Evolutionary conservation across 64 coral and sea anemone genomes (phyloP), one percentile per base, ranked within the genome.

Genomic region (Montipora sp.): DNA sequence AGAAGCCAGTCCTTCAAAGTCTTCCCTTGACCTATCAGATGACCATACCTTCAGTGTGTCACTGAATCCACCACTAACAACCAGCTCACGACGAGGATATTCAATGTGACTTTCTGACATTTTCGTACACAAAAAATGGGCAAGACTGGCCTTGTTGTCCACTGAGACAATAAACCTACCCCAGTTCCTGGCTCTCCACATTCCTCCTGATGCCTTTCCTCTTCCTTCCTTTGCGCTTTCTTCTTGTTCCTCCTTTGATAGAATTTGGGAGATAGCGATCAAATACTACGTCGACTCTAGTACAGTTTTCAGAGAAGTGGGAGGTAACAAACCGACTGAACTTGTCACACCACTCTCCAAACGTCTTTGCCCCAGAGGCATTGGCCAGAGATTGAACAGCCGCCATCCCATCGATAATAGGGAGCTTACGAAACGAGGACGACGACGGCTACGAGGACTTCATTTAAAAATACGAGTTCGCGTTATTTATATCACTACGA

Each of bases 111-210:
- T 47, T 88, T 83, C n/a, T 20, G 92, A 82, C 16, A 88, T 82
- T 78, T 88, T 27, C 44, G 77, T 88, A 16, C 43, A 93, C 47
- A 16, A 59, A 93, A 93, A 27, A n/a, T 81, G 70, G 48, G 45
- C 85, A n/a, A 93, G 61, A 46, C 92, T 93, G 44, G 77, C 63
- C 49, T 93, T 93, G 66, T 93, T 93, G 3, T 93, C 92, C 3
- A 77, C 85, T 7, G 1, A 27, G 24, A 27, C 24, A 27, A 27
- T 27, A 87, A 88, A 88, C 66, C 65, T 93, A 10, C 81, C 85
- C 84, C 77, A 88, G 68, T 81, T 81, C 18, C 85, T 27, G 24
- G 24, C 24, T 27, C 24, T 27, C 24, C 24, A 27, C 24, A 27
- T 27, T 27, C 24, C 24, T 27, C 24, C 24, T 27, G 77, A 93